A percentile compares a stretch with the other conserved stretches of the same genome.
phyloP scores from a whole-genome alignment of 2,113 vertebrate species.

The Brachyhypopomus occidentalis region DNA sequence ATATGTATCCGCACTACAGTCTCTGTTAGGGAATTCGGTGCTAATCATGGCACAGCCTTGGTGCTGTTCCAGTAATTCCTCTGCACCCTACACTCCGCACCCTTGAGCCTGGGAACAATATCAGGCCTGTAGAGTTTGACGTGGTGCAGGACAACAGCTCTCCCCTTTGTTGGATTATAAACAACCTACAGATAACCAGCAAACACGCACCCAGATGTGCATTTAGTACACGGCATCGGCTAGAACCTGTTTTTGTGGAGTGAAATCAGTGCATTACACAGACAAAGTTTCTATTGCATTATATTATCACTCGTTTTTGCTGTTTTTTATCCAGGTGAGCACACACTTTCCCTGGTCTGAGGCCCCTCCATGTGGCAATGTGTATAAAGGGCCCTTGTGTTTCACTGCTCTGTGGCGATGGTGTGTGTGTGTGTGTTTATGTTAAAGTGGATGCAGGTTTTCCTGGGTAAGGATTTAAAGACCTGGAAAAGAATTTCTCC shows the following conservation, averaged over 20 bases:
- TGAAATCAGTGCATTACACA: no score
- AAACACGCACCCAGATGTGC: background rate
- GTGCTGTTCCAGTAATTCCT: background rate
- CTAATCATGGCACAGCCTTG: background rate
- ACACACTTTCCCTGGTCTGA: background rate
- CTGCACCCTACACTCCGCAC: background rate
- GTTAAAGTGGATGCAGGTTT: slow-evolving; percentile 41
- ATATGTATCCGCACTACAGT: slow-evolving; percentile 2
- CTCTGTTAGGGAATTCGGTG: slow-evolving; percentile 4
- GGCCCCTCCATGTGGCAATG: slow-evolving; percentile 13
- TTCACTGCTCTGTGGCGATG: slow-evolving; percentile 27
- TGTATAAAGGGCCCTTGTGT: slow-evolving; percentile 39
- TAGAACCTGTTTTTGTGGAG: no score
- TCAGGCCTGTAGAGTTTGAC: background rate
- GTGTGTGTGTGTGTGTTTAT: slow-evolving; percentile 49
- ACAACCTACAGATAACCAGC: background rate
- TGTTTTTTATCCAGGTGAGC: slow-evolving; percentile 7
- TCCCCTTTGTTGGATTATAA: background rate
- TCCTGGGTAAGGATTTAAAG: slow-evolving; percentile 43
- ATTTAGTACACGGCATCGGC: no score
- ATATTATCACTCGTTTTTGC: background rate
- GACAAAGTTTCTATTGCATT: background rate
- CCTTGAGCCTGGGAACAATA: background rate
- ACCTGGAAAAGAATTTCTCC: slow-evolving; percentile 42
- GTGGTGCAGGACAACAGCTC: background rate